A percentile compares a stretch with the other conserved stretches of the same genome.
phyloP scores from a whole-genome alignment of 2,797 vertebrate genomes.

The Cichlasoma orientale region DNA sequence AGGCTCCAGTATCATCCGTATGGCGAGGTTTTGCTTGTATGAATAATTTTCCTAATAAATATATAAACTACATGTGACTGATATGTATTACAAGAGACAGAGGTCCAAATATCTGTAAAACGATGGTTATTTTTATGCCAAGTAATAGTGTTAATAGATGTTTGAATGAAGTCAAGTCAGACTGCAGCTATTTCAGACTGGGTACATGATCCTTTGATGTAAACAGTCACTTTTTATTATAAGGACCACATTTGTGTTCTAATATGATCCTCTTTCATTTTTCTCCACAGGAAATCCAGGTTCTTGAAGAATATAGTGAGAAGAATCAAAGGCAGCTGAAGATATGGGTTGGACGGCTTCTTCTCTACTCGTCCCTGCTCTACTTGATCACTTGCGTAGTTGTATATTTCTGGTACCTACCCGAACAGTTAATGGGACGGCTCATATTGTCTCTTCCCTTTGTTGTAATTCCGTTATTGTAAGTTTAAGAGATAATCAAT shows the following conservation, averaged over 20 bases:
- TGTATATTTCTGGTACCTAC: constrained; percentile 95
- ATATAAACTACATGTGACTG: not conserved
- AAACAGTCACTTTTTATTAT: not conserved
- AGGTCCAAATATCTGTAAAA: not conserved
- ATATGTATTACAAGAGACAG: not conserved
- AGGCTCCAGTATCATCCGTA: too few relatives aligned
- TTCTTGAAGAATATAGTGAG: constrained; percentile 91
- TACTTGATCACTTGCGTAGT: constrained; percentile 87
- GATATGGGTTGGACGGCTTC: constrained; percentile 91
- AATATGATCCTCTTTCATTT: not conserved
- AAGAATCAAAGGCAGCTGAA: constrained; percentile 94
- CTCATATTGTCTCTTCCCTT: constrained; percentile 89
- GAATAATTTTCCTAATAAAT: not conserved
- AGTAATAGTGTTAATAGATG: not conserved
- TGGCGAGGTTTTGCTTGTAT: not conserved
- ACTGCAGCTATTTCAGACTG: not conserved
- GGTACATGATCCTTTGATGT: not conserved
- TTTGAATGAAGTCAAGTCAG: not conserved
- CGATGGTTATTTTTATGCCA: not conserved
- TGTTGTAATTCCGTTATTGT: constrained; percentile 93
- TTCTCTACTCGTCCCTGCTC: constrained; percentile 90
- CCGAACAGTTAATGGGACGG: constrained; percentile 88
- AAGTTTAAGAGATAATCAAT: constrained; percentile 76
- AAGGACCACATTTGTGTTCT: not conserved
- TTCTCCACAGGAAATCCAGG: constrained; percentile 86